These are phyloP conservation scores for Corvus hawaiiensis DNA, from an alignment of 2,113 vertebrate genomes.

Conservation along the genomic window DNA sequence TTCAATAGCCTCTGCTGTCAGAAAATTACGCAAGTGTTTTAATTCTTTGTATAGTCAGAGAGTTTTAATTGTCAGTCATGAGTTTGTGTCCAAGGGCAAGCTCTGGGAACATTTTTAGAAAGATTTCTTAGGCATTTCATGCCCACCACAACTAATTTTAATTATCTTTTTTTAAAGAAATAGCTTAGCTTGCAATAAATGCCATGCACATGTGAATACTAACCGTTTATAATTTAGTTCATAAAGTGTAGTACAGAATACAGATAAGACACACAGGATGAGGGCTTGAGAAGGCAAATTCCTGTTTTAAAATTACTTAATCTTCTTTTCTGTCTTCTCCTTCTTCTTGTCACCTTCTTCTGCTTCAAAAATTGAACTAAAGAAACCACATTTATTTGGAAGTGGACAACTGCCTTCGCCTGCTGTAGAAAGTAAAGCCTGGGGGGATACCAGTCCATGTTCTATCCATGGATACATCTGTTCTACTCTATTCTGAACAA, in stretches of 20 bases:
- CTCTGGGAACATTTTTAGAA: not conserved
- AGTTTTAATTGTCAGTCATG: not conserved
- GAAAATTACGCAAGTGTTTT: not conserved
- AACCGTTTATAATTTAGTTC: not conserved
- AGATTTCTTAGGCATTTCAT: constrained; percentile 11
- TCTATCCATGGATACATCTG: not conserved
- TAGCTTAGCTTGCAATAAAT: constrained; percentile 37
- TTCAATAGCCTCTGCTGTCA: not conserved
- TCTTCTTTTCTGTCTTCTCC: not conserved
- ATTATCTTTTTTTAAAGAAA: constrained; percentile 41
- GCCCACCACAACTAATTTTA: constrained; percentile 24
- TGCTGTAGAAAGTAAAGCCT: not conserved
- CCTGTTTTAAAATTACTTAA: not conserved
- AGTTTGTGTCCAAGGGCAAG: constrained; percentile 14
- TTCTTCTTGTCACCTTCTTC: not conserved
- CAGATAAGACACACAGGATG: not conserved
- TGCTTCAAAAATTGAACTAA: not conserved
- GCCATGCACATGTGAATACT: not conserved
- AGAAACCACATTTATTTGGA: not conserved
- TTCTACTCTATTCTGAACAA: not conserved
- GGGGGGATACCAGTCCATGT: not conserved
- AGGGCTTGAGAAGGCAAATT: not conserved
- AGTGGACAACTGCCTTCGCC: not conserved
- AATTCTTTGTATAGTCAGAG: not conserved
- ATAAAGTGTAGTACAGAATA: not conserved